Conservation (phyloP, 2,113 vertebrate species). For the Bungarus multicinctus region DNA sequence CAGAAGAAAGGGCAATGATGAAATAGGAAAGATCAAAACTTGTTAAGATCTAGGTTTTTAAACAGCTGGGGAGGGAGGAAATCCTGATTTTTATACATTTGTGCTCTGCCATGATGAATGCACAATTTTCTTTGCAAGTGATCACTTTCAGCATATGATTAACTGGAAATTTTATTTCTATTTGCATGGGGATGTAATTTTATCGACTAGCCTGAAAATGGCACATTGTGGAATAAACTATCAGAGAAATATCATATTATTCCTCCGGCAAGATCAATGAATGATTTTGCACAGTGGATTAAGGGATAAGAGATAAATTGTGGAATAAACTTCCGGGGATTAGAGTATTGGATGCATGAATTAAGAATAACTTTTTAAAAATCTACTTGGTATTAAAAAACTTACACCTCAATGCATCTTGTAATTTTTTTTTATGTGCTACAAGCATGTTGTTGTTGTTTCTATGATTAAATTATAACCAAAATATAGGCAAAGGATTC, state of each 20-base stretch:
- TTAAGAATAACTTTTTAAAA: background rate
- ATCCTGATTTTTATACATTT: conserved; percentile 1
- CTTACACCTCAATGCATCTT: background rate
- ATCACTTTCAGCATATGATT: background rate
- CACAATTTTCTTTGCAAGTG: conserved; percentile 11
- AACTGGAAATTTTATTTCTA: background rate
- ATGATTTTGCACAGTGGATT: background rate
- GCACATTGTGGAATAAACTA: background rate
- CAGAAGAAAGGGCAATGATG: background rate
- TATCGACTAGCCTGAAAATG: conserved; percentile 24
- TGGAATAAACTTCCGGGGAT: background rate
- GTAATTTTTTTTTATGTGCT: background rate
- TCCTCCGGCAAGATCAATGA: background rate
- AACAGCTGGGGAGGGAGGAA: background rate
- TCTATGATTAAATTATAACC: background rate
- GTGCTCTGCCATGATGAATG: background rate
- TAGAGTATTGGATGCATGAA: background rate
- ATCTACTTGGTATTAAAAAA: background rate
- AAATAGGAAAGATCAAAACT: conserved; percentile 14
- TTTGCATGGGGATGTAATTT: background rate
- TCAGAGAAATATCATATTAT: background rate
- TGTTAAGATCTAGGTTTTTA: conserved; percentile 26
- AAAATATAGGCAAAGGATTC: conserved; percentile 13
- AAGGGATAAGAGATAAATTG: background rate
- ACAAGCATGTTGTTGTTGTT: background rate